Evolutionary conservation across 2,797 vertebrate species (phyloP).

Genomic region (Mico argentatus): DNA sequence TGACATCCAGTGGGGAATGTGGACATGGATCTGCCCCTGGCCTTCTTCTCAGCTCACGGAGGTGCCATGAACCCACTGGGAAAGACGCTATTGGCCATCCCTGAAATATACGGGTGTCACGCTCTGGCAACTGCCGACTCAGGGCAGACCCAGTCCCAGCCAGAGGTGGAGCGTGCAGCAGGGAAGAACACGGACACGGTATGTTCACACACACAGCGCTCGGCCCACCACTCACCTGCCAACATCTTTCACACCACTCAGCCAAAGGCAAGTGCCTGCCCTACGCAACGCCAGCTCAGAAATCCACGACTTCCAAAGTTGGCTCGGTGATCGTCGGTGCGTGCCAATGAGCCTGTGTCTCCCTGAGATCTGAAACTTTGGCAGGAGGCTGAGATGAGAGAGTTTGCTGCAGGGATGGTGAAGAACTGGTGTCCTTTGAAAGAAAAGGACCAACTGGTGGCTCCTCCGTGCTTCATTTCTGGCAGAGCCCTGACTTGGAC

Average conservation of each 20-base stretch:
- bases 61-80: accelerated
- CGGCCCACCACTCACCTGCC: neutral
- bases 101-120: accelerated
- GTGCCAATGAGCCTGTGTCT: neutral
- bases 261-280: accelerated
- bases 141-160: neutral
- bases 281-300: accelerated
- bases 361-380: neutral
- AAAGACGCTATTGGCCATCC: neutral
- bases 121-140: neutral
- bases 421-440: conserved; percentile 40
- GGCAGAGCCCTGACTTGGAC: neutral
- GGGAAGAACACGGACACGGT: accelerated
- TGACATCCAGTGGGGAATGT: neutral
- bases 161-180: accelerated
- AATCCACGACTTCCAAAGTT: neutral
- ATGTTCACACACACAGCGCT: accelerated
- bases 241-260: no score
- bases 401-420: neutral
- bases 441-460: neutral
- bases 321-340: neutral
- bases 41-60: neutral
- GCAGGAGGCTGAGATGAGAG: neutral
- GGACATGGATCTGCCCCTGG: neutral
- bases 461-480: conserved; percentile 60